Conservation (phyloP, 2,113 vertebrate genomes). For the Etia nguti region DNA sequence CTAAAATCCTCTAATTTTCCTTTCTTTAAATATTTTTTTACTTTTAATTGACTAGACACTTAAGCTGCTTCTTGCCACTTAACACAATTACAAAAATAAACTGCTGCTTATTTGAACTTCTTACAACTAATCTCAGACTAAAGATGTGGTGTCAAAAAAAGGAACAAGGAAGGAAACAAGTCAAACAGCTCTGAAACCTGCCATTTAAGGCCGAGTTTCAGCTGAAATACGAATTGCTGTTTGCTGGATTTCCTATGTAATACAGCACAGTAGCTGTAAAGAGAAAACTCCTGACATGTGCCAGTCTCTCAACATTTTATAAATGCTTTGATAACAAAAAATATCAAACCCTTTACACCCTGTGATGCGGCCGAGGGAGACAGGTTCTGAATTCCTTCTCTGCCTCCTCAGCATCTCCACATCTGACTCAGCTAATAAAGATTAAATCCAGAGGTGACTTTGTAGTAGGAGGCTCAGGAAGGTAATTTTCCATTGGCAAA, state of each 20-base stretch:
- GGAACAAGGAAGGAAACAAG: not conserved
- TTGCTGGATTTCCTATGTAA: not conserved
- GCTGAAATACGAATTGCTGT: not conserved
- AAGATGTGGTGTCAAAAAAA: not conserved
- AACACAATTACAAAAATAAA: not conserved
- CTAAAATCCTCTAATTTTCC: not conserved
- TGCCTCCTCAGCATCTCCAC: constrained; percentile 64
- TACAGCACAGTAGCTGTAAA: not conserved
- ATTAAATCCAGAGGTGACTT: constrained; percentile 62
- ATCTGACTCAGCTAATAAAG: constrained; percentile 66
- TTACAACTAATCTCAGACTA: not conserved
- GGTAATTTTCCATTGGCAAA: constrained; percentile 47
- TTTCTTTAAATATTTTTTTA: not conserved
- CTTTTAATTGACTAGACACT: not conserved
- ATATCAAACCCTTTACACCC: not conserved
- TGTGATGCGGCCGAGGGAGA: constrained; percentile 5
- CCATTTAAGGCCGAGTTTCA: not conserved
- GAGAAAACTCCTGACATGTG: not conserved
- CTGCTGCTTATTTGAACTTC: not conserved
- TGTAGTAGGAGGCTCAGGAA: constrained; percentile 26
- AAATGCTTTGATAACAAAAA: constrained; percentile 4
- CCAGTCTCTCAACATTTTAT: not conserved
- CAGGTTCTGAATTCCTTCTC: constrained; percentile 34
- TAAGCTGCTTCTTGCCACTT: not conserved
- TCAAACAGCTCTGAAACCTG: not conserved